Evolutionary conservation across 2,797 vertebrate genomes (phyloP).

Genomic region (Sebastiscus tertius): DNA sequence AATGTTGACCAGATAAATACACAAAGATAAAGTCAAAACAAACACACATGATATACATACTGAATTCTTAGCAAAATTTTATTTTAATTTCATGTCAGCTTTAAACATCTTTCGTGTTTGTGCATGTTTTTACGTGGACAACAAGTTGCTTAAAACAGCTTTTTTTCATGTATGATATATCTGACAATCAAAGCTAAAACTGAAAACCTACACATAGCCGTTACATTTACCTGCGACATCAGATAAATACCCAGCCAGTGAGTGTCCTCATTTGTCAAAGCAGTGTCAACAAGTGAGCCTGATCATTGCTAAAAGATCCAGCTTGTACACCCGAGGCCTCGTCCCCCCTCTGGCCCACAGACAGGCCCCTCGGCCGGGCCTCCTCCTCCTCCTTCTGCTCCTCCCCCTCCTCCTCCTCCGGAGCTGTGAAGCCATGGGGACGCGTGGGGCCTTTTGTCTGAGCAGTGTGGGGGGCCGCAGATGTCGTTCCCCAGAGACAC

Average conservation of each 20-base stretch:
- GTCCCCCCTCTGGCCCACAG: slow-evolving; percentile 46
- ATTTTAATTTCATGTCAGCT: not conserved
- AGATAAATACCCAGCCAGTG: not conserved
- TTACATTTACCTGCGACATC: not conserved
- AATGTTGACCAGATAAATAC: not conserved
- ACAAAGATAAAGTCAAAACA: not conserved
- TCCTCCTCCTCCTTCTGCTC: slow-evolving; percentile 7
- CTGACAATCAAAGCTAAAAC: not conserved
- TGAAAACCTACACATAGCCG: not conserved
- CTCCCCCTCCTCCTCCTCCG: slow-evolving; percentile 16
- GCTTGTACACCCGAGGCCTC: slow-evolving; percentile 57
- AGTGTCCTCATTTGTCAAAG: slow-evolving; percentile 21
- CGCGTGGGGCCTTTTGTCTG: slow-evolving; percentile 78
- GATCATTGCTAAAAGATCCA: slow-evolving; percentile 56
- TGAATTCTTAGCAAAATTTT: not conserved
- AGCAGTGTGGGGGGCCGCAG: slow-evolving; percentile 77
- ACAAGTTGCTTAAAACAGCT: not conserved
- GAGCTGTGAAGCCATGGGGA: slow-evolving; percentile 54
- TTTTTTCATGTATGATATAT: not conserved
- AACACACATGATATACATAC: not conserved
- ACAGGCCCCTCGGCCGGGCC: slow-evolving; percentile 27
- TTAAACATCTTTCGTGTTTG: not conserved
- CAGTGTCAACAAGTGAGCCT: slow-evolving; percentile 78
- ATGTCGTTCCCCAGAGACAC: slow-evolving; percentile 82
- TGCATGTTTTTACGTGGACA: not conserved